Evolutionary conservation across 2,797 vertebrate genomes (phyloP), one percentile per base, ranked within the genome.

Genomic region (Mastacembelus armatus): DNA sequence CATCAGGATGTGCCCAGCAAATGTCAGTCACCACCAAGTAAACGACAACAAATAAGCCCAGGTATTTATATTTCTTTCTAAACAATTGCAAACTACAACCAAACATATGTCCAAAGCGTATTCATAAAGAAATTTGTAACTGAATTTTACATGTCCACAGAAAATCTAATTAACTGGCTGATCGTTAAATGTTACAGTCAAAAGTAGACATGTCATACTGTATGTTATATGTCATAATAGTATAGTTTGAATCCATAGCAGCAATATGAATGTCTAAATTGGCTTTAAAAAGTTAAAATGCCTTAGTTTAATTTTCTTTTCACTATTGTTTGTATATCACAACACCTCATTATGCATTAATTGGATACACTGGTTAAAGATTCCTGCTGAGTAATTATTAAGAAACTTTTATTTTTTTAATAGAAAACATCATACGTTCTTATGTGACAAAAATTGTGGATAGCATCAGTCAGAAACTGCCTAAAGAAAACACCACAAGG

Each of bases 381-480:
- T 59, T 45, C 2, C 16, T 36, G 29, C 15, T 64, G 19, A 72
- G 32, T 14, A 38, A 2, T 15, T 21, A 1, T 65, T n/a, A n/a
- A n/a, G n/a, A n/a, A n/a, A 30, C 29, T 26, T 26, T 64, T 33
- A 10, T 50, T 12, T 4, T 22, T 66, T 64, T 18, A 16, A 49
- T 56, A 82, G 80, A 78, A n/a, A 1, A 36, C 11, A 2, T 1
- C 3, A 66, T 55, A 10, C 18, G 70, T 14, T 9, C 3, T 50
- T 4, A 27, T 3, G 56, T 75, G 16, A 72, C 72, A 62, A 0
- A 3, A 0, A 78, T 58, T 24, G 69, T 82, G 71, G 3, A 0
- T 5, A 0, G 0, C 18, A 75, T 71, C 6, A 0, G 9, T 0
- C 0, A 3, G 2, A 57, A 3, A 63, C 26, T 79, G n/a, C n/a